Percentiles rank a stretch among this genome's conserved stretches.
Evolutionary conservation across 2,113 vertebrate species (phyloP).

Genomic region (Ophthalmolycus amberensis): DNA sequence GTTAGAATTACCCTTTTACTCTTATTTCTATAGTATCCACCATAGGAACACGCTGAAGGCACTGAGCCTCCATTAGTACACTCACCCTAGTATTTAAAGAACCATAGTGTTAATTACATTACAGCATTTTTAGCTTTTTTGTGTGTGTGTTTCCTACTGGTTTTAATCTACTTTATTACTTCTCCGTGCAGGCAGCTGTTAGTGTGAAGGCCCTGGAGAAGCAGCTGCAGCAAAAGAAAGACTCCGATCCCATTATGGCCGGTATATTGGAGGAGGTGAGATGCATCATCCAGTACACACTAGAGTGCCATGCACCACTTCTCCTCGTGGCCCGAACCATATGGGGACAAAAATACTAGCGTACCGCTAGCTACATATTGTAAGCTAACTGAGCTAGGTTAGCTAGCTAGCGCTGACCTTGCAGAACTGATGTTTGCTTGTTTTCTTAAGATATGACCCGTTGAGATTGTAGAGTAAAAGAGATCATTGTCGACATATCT

Average conservation of each 20-base stretch:
- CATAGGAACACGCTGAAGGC: not conserved
- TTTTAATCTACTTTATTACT: conserved; percentile 7
- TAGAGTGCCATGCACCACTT: not conserved
- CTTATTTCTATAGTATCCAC: too few relatives aligned
- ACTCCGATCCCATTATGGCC: conserved; percentile 90
- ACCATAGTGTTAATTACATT: not conserved
- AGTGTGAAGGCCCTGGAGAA: conserved; percentile 84
- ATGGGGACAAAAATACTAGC: not conserved
- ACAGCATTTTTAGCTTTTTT: not conserved
- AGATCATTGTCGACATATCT: not conserved
- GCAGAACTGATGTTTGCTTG: not conserved
- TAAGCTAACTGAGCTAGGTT: not conserved
- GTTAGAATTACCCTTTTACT: too few relatives aligned
- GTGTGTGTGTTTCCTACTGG: not conserved
- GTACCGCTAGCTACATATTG: not conserved
- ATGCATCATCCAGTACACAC: not conserved
- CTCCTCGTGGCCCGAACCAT: not conserved
- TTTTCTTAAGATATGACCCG: not conserved
- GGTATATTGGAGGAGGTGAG: conserved; percentile 95
- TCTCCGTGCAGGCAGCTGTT: conserved; percentile 58
- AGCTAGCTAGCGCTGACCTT: not conserved
- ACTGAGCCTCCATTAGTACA: not conserved
- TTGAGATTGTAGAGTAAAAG: not conserved
- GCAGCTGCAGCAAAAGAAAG: conserved; percentile 88
- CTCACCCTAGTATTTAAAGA: not conserved